Evolutionary conservation across 1,140 invertebrate species (phyloP).

Genomic region (Microplitis mediator): DNA sequence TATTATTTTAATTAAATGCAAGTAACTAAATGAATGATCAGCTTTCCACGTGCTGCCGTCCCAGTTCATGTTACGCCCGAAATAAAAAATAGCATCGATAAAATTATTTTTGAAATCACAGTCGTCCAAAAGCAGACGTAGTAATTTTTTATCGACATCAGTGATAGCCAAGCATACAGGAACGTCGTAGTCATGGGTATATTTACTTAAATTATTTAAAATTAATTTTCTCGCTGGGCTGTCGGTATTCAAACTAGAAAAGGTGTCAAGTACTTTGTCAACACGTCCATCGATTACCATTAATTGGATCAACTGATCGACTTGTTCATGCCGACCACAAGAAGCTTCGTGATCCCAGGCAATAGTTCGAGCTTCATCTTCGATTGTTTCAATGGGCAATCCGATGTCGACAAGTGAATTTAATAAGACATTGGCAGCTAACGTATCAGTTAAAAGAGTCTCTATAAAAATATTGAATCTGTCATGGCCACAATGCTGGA

Average conservation of each 20-base stretch:
- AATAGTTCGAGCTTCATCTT: slow-evolving; percentile 46
- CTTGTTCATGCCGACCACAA: slow-evolving; percentile 41
- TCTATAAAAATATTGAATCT: slow-evolving; percentile 47
- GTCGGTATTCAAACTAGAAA: slow-evolving; percentile 41
- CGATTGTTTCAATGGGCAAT: slow-evolving; percentile 36
- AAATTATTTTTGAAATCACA: slow-evolving; percentile 61
- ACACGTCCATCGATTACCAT: slow-evolving; percentile 51
- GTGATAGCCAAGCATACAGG: slow-evolving; percentile 59
- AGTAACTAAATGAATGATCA: slow-evolving; percentile 58
- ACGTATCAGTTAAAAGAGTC: slow-evolving; percentile 36
- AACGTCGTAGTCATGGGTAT: slow-evolving; percentile 56
- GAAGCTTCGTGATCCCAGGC: slow-evolving; percentile 52
- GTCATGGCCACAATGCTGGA: slow-evolving; percentile 39
- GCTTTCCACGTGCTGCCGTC: slow-evolving; percentile 51
- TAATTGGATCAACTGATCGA: slow-evolving; percentile 46
- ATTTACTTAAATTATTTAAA: slow-evolving; percentile 53
- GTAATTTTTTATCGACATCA: slow-evolving; percentile 54
- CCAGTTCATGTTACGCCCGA: slow-evolving; percentile 58
- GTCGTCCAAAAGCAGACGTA: slow-evolving; percentile 56
- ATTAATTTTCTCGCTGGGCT: slow-evolving; percentile 55
- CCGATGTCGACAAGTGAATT: slow-evolving; percentile 41
- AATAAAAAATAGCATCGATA: slow-evolving; percentile 64
- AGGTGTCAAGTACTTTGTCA: slow-evolving; percentile 38
- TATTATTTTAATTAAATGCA: slow-evolving; percentile 58
- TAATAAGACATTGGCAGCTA: slow-evolving; percentile 43